Conservation (phyloP, 1,140 invertebrate species). For the Trichonephila clavipes region DNA sequence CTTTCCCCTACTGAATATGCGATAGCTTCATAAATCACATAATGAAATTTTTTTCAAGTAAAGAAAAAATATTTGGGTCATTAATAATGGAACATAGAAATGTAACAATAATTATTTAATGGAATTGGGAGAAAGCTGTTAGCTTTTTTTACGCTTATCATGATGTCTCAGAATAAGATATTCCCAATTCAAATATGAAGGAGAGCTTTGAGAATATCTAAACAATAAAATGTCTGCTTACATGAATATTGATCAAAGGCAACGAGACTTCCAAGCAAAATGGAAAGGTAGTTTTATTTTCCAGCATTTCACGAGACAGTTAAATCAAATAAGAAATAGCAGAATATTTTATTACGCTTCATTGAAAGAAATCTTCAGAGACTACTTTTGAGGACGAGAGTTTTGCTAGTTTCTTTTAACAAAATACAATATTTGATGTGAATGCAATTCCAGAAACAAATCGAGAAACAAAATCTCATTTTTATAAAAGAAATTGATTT, state of each 20-base stretch:
- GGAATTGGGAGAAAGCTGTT: neutral
- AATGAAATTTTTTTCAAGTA: too few species aligned
- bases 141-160: neutral
- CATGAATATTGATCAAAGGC: conserved; percentile 23
- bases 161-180: neutral
- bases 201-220: neutral
- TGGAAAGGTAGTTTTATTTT: neutral
- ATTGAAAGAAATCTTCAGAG: neutral
- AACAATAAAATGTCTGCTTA: conserved; percentile 11
- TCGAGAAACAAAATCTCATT: neutral
- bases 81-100: too few species aligned
- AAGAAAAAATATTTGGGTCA: too few species aligned
- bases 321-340: conserved; percentile 18
- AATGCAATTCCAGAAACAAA: conserved; percentile 4
- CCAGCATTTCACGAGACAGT: neutral
- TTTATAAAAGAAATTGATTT: neutral
- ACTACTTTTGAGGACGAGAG: neutral
- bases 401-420: conserved; percentile 14
- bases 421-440: neutral
- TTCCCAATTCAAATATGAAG: neutral
- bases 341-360: conserved; percentile 38
- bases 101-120: too few species aligned
- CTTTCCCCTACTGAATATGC: too few species aligned
- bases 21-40: too few species aligned
- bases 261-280: conserved; percentile 4